These are phyloP conservation scores for Leptoclinus maculatus DNA, from an alignment of 2,797 vertebrate species.

Conservation along the genomic window DNA sequence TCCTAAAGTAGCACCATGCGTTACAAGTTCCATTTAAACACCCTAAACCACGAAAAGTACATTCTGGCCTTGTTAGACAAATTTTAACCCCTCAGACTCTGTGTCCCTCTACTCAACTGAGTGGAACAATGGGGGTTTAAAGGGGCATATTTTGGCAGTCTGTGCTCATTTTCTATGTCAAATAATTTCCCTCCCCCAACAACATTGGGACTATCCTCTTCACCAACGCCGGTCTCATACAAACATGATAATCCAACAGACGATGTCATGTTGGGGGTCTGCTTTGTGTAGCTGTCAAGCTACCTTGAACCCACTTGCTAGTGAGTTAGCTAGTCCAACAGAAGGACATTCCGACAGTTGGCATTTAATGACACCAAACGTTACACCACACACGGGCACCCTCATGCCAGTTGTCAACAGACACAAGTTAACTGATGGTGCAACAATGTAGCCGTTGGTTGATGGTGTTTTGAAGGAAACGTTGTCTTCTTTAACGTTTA, in stretches of 20 bases:
- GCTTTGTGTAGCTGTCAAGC: too few relatives aligned
- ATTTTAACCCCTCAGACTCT: not conserved
- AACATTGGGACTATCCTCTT: constrained; percentile 15
- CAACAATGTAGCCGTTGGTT: not conserved
- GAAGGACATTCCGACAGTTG: not conserved
- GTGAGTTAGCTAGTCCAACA: not conserved
- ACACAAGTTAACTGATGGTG: not conserved
- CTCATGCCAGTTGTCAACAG: not conserved
- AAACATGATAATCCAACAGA: constrained; percentile 1
- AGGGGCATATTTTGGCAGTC: constrained; percentile 17
- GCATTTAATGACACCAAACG: not conserved
- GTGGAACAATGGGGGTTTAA: not conserved
- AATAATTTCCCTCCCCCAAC: constrained; percentile 18
- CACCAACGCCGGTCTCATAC: not conserved
- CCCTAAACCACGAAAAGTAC: not conserved
- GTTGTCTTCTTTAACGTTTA: not conserved
- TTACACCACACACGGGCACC: not conserved
- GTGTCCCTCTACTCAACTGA: not conserved
- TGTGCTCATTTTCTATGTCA: constrained; percentile 13
- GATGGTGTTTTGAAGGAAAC: not conserved
- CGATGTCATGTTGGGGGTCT: not conserved
- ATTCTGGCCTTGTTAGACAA: not conserved
- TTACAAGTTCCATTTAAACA: not conserved
- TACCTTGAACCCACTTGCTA: not conserved
- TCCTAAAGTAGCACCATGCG: not conserved